Evolutionary conservation across 2,797 vertebrate genomes (phyloP).

Genomic region (Psittacula echo): DNA sequence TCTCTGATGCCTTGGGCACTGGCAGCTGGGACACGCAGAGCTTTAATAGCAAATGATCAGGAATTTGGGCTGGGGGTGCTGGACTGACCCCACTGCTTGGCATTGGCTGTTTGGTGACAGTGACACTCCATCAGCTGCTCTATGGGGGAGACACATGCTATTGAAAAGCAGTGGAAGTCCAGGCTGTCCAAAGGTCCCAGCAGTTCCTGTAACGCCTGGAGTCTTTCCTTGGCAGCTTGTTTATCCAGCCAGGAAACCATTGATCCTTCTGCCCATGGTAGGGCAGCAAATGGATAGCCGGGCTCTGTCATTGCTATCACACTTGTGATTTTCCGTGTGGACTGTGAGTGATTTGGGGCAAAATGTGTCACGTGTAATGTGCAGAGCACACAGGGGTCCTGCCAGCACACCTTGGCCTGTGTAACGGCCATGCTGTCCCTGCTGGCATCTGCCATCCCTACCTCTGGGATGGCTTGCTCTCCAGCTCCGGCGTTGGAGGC

Average conservation of each 20-base stretch:
- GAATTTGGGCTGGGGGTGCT: not conserved
- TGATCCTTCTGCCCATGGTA: not conserved
- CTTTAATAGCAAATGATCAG: not conserved
- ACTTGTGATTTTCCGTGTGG: not conserved
- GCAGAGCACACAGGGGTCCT: not conserved
- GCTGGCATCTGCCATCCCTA: not conserved
- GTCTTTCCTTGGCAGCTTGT: not conserved
- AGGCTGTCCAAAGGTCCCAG: not conserved
- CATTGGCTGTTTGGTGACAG: not conserved
- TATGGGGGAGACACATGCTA: accelerated
- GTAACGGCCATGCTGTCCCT: not conserved
- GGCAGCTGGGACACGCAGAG: not conserved
- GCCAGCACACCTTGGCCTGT: not conserved
- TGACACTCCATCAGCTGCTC: not conserved
- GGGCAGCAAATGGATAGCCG: no score
- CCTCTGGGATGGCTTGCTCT: not conserved
- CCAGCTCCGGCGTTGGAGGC: not conserved
- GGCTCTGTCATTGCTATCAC: not conserved
- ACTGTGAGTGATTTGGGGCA: not conserved
- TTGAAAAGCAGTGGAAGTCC: not conserved
- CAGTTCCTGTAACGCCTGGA: not conserved
- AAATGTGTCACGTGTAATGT: accelerated
- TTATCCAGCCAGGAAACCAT: not conserved
- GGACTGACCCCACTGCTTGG: not conserved
- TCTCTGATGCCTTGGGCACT: not conserved